Conservation (phyloP, 2,888 invertebrate species). For the Macrosiphum euphorbiae region DNA sequence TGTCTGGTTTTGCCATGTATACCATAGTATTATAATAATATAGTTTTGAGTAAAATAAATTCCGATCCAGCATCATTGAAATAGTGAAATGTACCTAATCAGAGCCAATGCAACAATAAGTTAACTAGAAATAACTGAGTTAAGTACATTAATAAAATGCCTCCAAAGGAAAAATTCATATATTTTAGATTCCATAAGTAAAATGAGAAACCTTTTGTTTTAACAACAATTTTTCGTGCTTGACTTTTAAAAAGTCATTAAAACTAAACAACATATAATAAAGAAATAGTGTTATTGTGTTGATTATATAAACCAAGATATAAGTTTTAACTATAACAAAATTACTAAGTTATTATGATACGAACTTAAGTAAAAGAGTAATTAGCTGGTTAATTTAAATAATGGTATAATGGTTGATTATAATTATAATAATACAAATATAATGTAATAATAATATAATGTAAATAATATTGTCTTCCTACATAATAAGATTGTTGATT, state of each 20-base stretch:
- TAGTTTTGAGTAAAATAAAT: not conserved
- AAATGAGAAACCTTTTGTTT: not conserved
- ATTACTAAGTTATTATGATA: not conserved
- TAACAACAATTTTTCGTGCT: not conserved
- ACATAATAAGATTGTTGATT: constrained; percentile 45
- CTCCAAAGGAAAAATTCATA: not conserved
- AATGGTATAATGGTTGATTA: not conserved
- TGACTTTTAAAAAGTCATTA: not conserved
- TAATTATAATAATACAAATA: not conserved
- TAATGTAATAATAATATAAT: not conserved
- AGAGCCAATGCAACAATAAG: not conserved
- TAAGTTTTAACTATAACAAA: not conserved
- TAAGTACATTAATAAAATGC: not conserved
- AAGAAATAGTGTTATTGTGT: not conserved
- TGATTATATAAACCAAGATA: not conserved
- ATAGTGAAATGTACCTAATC: not conserved
- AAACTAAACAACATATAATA: not conserved
- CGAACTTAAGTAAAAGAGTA: not conserved
- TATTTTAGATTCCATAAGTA: not conserved
- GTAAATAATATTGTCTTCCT: constrained; percentile 14
- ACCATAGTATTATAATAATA: not conserved
- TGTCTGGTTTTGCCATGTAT: no score
- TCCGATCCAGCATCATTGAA: not conserved
- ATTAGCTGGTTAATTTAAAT: not conserved
- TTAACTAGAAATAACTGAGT: not conserved